Conservation (phyloP, 2,888 invertebrate genomes). For the Amphiduros pacificus region DNA sequence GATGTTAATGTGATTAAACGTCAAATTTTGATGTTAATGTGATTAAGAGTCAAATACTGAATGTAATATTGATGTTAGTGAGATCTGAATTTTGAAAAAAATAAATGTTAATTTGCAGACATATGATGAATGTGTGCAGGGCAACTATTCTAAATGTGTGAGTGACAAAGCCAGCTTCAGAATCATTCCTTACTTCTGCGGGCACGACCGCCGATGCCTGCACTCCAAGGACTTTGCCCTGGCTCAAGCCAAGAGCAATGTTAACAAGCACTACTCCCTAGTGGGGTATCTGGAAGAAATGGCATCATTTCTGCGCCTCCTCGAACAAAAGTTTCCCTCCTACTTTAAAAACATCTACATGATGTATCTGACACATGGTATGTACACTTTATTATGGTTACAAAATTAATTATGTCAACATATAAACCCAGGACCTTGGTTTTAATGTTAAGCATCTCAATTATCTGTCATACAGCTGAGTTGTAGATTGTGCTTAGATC, state of each 20-base stretch:
- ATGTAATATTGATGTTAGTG: too few species aligned
- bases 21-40: too few species aligned
- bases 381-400: not conserved
- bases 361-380: conserved; percentile 2
- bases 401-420: too few species aligned
- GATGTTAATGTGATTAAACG: too few species aligned
- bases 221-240: conserved; percentile 3
- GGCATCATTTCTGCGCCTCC: conserved; percentile 2
- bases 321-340: conserved; percentile 9
- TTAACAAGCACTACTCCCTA: conserved; percentile 14
- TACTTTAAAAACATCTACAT: conserved; percentile 3
- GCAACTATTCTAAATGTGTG: conserved; percentile 18
- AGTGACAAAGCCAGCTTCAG: conserved; percentile 12
- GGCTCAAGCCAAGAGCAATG: conserved; percentile 14
- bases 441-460: too few species aligned
- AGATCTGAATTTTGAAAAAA: too few species aligned
- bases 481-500: too few species aligned
- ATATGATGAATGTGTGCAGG: conserved; percentile 22
- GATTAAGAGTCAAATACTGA: too few species aligned
- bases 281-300: conserved; percentile 10
- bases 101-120: too few species aligned
- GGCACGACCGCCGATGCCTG: conserved; percentile 15
- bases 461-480: too few species aligned
- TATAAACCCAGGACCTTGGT: too few species aligned
- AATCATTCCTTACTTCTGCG: conserved; percentile 25